Evolutionary conservation across 2,888 invertebrate species (phyloP), one percentile per base, ranked within the genome.

Genomic region (Pollenia labialis): DNA sequence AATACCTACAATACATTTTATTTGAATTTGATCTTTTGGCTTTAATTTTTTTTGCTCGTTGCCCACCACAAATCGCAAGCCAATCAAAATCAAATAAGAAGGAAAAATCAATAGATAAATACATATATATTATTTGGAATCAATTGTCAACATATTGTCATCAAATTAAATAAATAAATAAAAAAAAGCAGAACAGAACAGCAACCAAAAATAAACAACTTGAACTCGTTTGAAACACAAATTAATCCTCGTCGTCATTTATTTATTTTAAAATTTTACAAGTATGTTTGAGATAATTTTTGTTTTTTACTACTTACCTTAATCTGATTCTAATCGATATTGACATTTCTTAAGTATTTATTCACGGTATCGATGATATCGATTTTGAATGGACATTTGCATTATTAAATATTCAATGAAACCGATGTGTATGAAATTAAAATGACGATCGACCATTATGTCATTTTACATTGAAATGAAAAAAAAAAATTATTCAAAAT

Each of bases 61-160:
- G 62, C 32, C 62, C 54, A 84, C 87, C 84, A 62, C 87, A 87
- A 89, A 90, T 91, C 91, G 82, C 91, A 91, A 91, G 84, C 90
- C 91, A 91, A 91, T 91, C 91, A 90, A 88, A 87, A 48, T 85
- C 60, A 56, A 58, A 76, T 11, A 69, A 71, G 44, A 64, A 50
- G 46, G 18, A 48, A 68, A 81, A 69, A 71, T 64, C 44, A 23
- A 72, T 66, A 16, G 62, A 48, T 40, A 72, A 84, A 56, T 40
- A 68, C 23, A 3, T 23, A 12, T 14, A 44, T 64, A 23, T 48
- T 71, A 62, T 71, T 82, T 71, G 14, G 46, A 68, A 62, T 69
- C 68, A 75, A 75, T 75, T 75, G 68, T 75, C 18, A 76, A 18
- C 46, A 11, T 14, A 44, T 46, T 54, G 64, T 48, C 56, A 74